Conservation (phyloP, 2,113 vertebrate genomes). For the Lasiurus cinereus region DNA sequence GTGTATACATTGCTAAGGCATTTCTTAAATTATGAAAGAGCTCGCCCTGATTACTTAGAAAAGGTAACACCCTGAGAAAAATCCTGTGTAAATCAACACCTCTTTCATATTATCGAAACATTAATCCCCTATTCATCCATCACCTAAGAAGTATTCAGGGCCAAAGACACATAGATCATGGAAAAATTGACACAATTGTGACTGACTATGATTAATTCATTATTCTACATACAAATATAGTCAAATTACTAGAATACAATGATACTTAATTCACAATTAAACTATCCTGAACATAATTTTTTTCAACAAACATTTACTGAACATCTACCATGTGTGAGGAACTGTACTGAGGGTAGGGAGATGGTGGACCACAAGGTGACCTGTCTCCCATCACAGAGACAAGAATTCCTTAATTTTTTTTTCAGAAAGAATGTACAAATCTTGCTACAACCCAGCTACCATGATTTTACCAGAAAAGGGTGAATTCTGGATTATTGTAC, state of each 20-base stretch:
- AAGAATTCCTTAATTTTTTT: background rate
- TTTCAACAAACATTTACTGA: background rate
- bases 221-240: background rate
- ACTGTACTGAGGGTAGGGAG: background rate
- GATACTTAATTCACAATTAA: conserved; percentile 13
- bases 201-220: background rate
- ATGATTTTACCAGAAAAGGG: background rate
- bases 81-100: background rate
- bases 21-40: conserved; percentile 5
- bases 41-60: background rate
- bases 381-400: background rate
- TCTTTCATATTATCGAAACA: background rate
- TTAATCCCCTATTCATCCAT: background rate
- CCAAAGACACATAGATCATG: background rate
- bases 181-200: background rate
- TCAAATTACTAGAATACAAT: background rate
- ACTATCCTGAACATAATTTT: background rate
- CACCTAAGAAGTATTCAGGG: background rate
- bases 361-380: background rate
- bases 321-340: background rate
- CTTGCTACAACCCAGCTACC: background rate
- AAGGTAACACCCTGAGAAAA: background rate
- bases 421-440: background rate
- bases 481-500: background rate
- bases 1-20: background rate